A percentile compares a stretch with the other conserved stretches of the same genome.
phyloP scores from a whole-genome alignment of 2,113 vertebrate species.

The Cheilinus undulatus region DNA sequence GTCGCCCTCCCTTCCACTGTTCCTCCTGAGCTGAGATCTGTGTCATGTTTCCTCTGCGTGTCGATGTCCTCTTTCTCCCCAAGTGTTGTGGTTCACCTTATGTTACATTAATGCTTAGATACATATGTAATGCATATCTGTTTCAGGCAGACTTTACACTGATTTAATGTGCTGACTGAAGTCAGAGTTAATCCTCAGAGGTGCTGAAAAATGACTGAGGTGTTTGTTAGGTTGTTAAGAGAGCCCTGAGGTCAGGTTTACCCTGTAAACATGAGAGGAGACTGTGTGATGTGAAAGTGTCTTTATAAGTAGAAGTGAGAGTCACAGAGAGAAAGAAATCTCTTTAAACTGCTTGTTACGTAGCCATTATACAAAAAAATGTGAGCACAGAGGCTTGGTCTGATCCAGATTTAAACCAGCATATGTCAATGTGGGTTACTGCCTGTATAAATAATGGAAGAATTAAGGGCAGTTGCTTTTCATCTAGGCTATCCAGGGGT shows the following conservation, averaged over 20 bases:
- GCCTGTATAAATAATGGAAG: too few species aligned
- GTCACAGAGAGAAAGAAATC: too few species aligned
- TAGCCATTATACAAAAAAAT: too few species aligned
- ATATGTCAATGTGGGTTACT: too few species aligned
- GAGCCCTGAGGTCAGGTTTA: conserved; percentile 39
- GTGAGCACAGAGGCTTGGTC: neutral
- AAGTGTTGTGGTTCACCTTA: neutral
- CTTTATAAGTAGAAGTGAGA: too few species aligned
- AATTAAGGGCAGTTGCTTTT: too few species aligned
- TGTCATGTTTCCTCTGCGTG: conserved; percentile 62
- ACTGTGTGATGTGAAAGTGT: neutral
- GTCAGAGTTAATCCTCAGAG: neutral
- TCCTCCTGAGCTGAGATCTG: conserved; percentile 21
- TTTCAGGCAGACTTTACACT: neutral
- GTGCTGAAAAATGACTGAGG: neutral
- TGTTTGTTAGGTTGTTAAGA: neutral
- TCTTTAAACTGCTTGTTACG: too few species aligned
- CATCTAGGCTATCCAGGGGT: too few species aligned
- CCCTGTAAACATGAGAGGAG: conserved; percentile 33
- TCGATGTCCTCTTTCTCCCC: conserved; percentile 53
- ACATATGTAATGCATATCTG: neutral
- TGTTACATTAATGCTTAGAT: neutral
- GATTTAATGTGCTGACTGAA: neutral
- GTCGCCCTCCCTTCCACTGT: conserved; percentile 33
- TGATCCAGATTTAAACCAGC: too few species aligned